Percentiles rank a stretch among this genome's conserved stretches.
Evolutionary conservation across 1,140 invertebrate species (phyloP).

Genomic region (Sycophila sp.): DNA sequence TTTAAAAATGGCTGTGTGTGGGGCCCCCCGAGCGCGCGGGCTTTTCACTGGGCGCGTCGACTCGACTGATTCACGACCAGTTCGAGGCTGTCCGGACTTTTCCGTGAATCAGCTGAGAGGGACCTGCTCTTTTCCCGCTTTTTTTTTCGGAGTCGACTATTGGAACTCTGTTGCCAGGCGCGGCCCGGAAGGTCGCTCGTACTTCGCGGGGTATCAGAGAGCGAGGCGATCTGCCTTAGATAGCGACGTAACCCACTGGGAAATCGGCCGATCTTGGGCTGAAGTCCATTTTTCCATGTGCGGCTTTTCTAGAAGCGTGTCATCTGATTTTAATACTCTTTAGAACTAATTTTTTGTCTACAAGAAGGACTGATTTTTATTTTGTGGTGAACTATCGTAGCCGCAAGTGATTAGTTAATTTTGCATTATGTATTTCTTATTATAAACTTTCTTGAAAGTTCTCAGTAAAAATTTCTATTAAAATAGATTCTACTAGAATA

Average conservation of each 20-base stretch:
- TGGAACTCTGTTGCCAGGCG: neutral
- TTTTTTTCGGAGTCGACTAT: neutral
- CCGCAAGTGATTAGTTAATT: too few relatives aligned
- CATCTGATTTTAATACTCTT: conserved; percentile 18
- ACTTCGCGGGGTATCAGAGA: conserved; percentile 8
- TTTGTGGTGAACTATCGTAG: too few relatives aligned
- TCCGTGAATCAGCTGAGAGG: conserved; percentile 28
- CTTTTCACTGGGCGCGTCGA: neutral
- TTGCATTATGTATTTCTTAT: too few relatives aligned
- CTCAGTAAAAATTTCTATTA: too few relatives aligned
- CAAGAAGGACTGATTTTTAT: too few relatives aligned
- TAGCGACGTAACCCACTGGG: neutral
- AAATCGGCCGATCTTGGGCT: neutral
- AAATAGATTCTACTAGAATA: too few relatives aligned
- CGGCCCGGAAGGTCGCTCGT: neutral
- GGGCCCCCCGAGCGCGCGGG: neutral
- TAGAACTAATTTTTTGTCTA: too few relatives aligned
- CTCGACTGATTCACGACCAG: conserved; percentile 17
- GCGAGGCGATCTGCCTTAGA: neutral
- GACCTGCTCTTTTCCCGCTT: neutral
- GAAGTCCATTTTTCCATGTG: too few relatives aligned
- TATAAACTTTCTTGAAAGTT: too few relatives aligned
- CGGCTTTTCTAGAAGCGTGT: neutral
- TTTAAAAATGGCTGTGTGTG: conserved; percentile 40
- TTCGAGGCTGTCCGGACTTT: conserved; percentile 5